Conservation (phyloP, 2,888 invertebrate genomes). For the Gryllus longicercus region DNA sequence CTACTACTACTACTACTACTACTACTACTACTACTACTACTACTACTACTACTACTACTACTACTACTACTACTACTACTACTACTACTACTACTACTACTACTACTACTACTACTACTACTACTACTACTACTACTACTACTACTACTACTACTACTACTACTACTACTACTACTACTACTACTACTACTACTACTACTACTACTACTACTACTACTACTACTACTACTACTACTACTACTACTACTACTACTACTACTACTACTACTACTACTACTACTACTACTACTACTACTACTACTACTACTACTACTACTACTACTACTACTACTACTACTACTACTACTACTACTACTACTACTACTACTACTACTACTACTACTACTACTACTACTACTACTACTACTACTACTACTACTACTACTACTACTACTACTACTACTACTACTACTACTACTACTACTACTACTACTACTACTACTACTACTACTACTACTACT, state of each 20-base stretch:
- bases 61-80: conserved; percentile 35
- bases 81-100: conserved; percentile 35
- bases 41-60: conserved; percentile 35
- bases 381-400: conserved; percentile 35
- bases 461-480: conserved; percentile 35
- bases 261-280: conserved; percentile 35
- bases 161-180: conserved; percentile 35
- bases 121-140: conserved; percentile 35
- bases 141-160: conserved; percentile 35
- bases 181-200: conserved; percentile 35
- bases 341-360: conserved; percentile 33
- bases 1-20: conserved; percentile 35
- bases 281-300: conserved; percentile 35
- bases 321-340: conserved; percentile 35
- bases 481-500: conserved; percentile 35
- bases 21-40: conserved; percentile 34
- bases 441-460: conserved; percentile 35
- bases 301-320: conserved; percentile 35
- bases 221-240: conserved; percentile 35
- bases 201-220: conserved; percentile 35
- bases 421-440: conserved; percentile 35
- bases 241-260: conserved; percentile 35
- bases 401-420: conserved; percentile 34
- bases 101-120: conserved; percentile 35
- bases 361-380: conserved; percentile 35